Evolutionary conservation across 2,888 invertebrate species (phyloP), one percentile per base, ranked within the genome.

Genomic region (Druceiella hillmani): DNA sequence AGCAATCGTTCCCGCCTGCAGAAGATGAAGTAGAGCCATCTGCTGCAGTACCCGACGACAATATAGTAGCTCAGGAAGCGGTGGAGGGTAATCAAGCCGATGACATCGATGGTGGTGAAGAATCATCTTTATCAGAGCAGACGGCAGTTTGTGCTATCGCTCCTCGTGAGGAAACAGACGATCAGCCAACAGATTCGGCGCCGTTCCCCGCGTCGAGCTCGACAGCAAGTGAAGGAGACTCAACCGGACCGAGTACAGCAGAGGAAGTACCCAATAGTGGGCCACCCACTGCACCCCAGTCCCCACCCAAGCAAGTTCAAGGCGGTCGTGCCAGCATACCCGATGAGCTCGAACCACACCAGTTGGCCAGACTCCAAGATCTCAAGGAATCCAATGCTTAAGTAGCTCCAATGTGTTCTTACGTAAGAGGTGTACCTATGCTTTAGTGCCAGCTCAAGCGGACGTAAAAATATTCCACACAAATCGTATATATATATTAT

Each of bases 321-420:
- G 87, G 85, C 15, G 86, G 87, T 29, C 74, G 87, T 40, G 87
- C 87, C 42, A 86, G 85, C 53, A 87, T 90, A 58, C 90, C 90
- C 24, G 90, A 90, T 64, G 91, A 90, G 62, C 74, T 91, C 45
- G 90, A 89, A 55, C 87, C 89, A 16, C 87, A 89, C 57, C 90
- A 90, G 61, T 75, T 91, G 53, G 90, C 89, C 43, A 79, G 88
- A 58, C 77, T 91, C 52, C 88, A 90, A 58, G 86, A 87, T 59
- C 76, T 91, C 41, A 91, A 91, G 63, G 91, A 91, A 66, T 91
- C 91, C 44, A 90, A 90, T 65, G 91, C 91, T 71, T 91, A 86
- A 65, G 49, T 50, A 6, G 9, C 22, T n/a, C n/a, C n/a, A n/a
- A n/a, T n/a, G n/a, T n/a, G n/a, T n/a, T n/a, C n/a, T n/a, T n/a